Evolutionary conservation across 2,113 vertebrate species (phyloP), one percentile per base, ranked within the genome.

Genomic region (Chionodraco myersi): DNA sequence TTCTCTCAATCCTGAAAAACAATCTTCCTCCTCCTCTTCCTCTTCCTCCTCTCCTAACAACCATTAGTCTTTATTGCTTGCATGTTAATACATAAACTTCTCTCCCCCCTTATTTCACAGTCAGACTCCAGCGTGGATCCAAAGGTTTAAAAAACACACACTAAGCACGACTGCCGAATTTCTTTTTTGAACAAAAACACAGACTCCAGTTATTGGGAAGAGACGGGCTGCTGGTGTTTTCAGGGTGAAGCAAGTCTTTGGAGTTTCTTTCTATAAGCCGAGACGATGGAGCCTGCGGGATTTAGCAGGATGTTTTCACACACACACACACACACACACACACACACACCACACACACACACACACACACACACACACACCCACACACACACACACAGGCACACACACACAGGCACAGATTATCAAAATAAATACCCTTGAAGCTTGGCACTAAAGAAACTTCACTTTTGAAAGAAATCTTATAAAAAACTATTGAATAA

Each of bases 191-290:
- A 75, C 72, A 18, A 41, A 41, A 45, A 71, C 80, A 91, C 79
- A 61, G 60, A 70, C 83, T 84, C 69, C 86, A 18, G 75, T 80
- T 80, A 68, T 72, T 65, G 76, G 65, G 81, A 75, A 65, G 85
- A 85, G 88, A 90, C 82, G 79, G 45, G 89, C 60, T 95, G 95
- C 95, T 95, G 95, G 95, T 95, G 94, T 90, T 86, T 92, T 94
- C 88, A 92, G 92, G 91, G 92, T 89, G 92, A 79, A 90, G 80
- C 79, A 16, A 80, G 80, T 85, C 93, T 94, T 94, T 94, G 93
- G 94, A 92, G 88, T 91, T 87, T 87, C 83, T 86, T 87, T 90
- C 89, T 75, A 87, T 84, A 90, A 91, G 89, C 87, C 74, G 79
- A 87, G 80, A 87, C 66, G 63, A 84, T 34, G 79, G 87, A 88